Evolutionary conservation across 2,797 vertebrate species (phyloP).

Genomic region (Myotis pilosus): DNA sequence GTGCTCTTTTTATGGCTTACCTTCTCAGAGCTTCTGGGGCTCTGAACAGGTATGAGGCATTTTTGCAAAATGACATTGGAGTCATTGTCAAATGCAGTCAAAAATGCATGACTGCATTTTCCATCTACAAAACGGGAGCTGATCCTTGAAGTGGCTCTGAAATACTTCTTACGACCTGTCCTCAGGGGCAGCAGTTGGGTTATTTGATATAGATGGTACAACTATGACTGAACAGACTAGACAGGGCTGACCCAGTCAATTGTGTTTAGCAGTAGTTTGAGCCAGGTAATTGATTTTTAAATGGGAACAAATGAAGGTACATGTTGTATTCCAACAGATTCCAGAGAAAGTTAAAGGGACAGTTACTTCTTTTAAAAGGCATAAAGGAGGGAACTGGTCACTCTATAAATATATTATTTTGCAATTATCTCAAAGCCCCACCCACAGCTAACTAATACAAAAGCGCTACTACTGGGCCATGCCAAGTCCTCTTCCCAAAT

Average conservation of each 20-base stretch:
- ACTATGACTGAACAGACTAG: neutral
- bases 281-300: conserved; percentile 29
- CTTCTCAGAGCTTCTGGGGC: neutral
- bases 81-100: too few species aligned
- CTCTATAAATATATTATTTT: neutral
- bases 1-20: neutral
- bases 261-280: neutral
- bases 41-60: neutral
- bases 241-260: neutral
- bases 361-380: neutral
- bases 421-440: neutral
- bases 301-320: conserved; percentile 29
- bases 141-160: neutral
- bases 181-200: neutral
- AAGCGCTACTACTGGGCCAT: neutral
- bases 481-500: neutral
- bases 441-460: neutral
- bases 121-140: neutral
- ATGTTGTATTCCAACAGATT: neutral
- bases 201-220: neutral
- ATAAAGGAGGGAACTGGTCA: neutral
- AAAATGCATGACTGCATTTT: too few species aligned
- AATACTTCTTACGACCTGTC: neutral
- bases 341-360: conserved; percentile 8
- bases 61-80: neutral